Conservation (phyloP, 1,140 invertebrate genomes). For the Oreohelix idahoensis region DNA sequence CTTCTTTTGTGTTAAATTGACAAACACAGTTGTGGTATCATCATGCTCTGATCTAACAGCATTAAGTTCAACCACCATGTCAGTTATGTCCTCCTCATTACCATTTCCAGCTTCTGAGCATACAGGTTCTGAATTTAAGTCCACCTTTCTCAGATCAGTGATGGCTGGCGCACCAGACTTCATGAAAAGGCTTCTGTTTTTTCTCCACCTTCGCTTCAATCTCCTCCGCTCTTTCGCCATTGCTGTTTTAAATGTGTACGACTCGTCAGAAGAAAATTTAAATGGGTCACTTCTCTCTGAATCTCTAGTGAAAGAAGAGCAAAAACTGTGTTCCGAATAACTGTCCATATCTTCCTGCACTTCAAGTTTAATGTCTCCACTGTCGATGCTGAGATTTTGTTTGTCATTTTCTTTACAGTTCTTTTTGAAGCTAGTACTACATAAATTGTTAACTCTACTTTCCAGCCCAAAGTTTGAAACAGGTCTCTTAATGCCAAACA, state of each 20-base stretch:
- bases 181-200: not conserved
- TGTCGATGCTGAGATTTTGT: not conserved
- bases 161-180: not conserved
- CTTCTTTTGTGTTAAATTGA: slow-evolving; percentile 26
- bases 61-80: slow-evolving; percentile 29
- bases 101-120: not conserved
- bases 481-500: not conserved
- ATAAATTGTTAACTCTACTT: not conserved
- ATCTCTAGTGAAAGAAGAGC: slow-evolving; percentile 36
- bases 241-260: slow-evolving; percentile 28
- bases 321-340: slow-evolving; percentile 27
- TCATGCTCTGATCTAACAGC: slow-evolving; percentile 14
- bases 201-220: slow-evolving; percentile 18
- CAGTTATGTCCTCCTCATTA: slow-evolving; percentile 1
- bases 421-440: not conserved
- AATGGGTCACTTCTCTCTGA: slow-evolving; percentile 37
- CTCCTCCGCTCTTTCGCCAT: slow-evolving; percentile 38
- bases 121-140: not conserved
- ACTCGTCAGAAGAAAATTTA: slow-evolving; percentile 36
- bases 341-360: not conserved
- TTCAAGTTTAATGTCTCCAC: slow-evolving; percentile 12
- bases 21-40: slow-evolving; percentile 24
- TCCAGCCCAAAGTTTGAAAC: not conserved
- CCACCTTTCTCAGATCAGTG: not conserved
- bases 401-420: not conserved